Base-by-base conservation (phyloP, 2,888 invertebrate species). In the Temnothorax unifasciatus region DNA sequence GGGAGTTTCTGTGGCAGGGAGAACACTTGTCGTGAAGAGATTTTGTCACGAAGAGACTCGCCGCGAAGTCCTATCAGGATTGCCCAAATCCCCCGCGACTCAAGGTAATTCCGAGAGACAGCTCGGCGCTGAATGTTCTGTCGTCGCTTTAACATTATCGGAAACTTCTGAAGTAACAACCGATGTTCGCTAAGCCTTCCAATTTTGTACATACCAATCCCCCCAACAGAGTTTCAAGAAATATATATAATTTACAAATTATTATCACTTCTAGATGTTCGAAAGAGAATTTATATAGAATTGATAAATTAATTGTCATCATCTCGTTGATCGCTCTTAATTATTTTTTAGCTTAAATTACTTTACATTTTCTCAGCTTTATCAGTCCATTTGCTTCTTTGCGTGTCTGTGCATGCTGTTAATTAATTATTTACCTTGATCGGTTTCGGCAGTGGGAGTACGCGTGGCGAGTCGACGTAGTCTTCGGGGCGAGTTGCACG, bases 401-500 rank as follows among this genome's bases (percentile, higher is more conserved):
- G 34, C 25, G 25, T 57, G 41, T 2, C 2, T 50, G 63, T 18
- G 9, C 3, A 41, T 47, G 29, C 6, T 73, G 18, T 4, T 59
- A 47, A 69, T 57, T 59, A 59, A 66, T 54, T 38, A 41, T 15
- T 79, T 59, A 94, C 94, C 93, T 87, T 92, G 90, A 63, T 94
- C 93, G 38, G 88, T 92, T 50, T 94, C 94, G 57, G 91, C 87
- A 57, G 91, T 93, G 9, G 93, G 96, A 95, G 95, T 88, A 47
- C 96, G 96, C 88, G 96, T 96, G 82, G 96, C 96, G 25, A 96
- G 96, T 91, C 96, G 96, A 86, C 96, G 95, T 92, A 96, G 95
- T 93, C 96, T 96, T 90, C 96, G 95, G 0, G 97, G 97, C 0
- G 97, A 97, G 83, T 96, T 95, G 89, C 96, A 96, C 3, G 97